Percentiles rank a stretch among this genome's conserved stretches.
These are phyloP conservation scores for Triplophysa bombifrons DNA, from an alignment of 2,797 vertebrate species.

Conservation along the genomic window DNA sequence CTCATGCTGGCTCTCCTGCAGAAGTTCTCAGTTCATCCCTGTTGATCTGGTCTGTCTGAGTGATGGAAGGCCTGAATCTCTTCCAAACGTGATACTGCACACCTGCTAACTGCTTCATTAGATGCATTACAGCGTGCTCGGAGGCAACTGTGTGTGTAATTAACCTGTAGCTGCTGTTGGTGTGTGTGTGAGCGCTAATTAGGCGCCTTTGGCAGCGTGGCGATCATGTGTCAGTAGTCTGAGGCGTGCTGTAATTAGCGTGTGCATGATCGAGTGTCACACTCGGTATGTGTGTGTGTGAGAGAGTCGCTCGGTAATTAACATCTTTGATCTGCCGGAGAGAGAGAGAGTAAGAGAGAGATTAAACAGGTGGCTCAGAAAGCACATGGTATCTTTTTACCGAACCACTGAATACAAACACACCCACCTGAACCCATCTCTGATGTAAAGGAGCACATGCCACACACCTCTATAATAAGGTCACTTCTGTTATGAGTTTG, in stretches of 20 bases:
- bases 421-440: background rate
- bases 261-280: constrained; percentile 54
- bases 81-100: constrained; percentile 56
- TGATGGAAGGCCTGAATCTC: constrained; percentile 48
- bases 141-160: constrained; percentile 56
- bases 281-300: constrained; percentile 33
- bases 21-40: background rate
- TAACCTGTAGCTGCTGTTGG: constrained; percentile 48
- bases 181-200: constrained; percentile 56
- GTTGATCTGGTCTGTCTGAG: background rate
- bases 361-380: constrained; percentile 33
- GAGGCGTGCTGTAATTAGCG: constrained; percentile 59
- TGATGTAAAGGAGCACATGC: background rate
- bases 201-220: constrained; percentile 53
- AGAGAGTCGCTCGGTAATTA: constrained; percentile 53
- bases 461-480: background rate
- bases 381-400: constrained; percentile 3
- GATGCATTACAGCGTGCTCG: constrained; percentile 49
- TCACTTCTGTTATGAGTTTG: no score
- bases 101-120: constrained; percentile 63
- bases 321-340: constrained; percentile 41
- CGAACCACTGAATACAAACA: background rate
- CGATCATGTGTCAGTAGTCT: constrained; percentile 62
- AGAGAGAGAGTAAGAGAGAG: background rate
- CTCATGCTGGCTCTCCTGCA: background rate